phyloP scores from a whole-genome alignment of 1,140 invertebrate species.

The Holotrichia oblita region DNA sequence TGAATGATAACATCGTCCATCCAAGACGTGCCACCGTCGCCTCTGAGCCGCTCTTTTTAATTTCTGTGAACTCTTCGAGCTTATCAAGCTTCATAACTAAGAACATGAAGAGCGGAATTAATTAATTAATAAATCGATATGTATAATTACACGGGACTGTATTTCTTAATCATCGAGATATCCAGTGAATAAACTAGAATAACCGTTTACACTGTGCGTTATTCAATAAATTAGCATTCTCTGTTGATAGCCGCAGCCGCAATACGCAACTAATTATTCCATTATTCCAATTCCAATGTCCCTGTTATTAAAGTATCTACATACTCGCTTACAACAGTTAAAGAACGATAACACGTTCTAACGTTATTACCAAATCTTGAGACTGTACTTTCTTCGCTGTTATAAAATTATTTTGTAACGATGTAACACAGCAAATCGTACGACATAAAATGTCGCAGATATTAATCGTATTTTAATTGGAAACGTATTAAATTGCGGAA shows the following conservation, averaged over 20 bases:
- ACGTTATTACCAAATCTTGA: neutral
- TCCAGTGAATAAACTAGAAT: no score
- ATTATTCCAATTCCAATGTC: slow-evolving; percentile 13
- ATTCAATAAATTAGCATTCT: neutral
- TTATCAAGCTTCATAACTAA: no score
- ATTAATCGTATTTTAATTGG: neutral
- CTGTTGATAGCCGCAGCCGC: neutral
- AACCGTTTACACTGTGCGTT: no score
- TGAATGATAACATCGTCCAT: no score
- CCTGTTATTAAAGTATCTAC: slow-evolving; percentile 14
- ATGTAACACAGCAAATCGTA: neutral
- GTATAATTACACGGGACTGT: no score
- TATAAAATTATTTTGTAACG: slow-evolving; percentile 5
- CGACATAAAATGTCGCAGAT: neutral
- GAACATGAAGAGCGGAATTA: no score
- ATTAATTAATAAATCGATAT: no score
- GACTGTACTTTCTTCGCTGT: neutral
- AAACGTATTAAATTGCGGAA: neutral
- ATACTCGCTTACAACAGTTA: neutral
- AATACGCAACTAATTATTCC: slow-evolving; percentile 16
- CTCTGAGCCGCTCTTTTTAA: no score
- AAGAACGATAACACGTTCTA: neutral
- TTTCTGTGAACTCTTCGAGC: no score
- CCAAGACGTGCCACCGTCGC: no score
- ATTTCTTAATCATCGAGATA: no score